Evolutionary conservation across 2,888 invertebrate genomes (phyloP).

Genomic region (Chironomus tentans): DNA sequence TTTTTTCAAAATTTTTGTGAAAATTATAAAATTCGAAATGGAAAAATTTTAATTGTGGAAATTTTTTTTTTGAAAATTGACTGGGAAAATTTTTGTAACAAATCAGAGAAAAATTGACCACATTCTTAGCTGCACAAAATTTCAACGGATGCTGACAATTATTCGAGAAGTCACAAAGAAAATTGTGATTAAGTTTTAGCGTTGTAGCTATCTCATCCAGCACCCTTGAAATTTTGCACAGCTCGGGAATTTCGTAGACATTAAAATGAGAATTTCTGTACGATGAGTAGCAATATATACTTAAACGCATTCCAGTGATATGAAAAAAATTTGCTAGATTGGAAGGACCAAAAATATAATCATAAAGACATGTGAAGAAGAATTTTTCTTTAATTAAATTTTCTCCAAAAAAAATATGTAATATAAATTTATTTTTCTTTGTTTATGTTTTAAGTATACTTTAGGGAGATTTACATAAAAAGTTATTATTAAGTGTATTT

Average conservation of each 20-base stretch:
- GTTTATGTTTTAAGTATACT: conserved; percentile 3
- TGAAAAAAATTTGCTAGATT: background rate
- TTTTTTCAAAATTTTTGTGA: background rate
- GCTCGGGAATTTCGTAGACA: background rate
- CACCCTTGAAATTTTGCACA: too few species aligned
- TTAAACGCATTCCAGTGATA: background rate
- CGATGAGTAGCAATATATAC: background rate
- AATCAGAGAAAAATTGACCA: too few species aligned
- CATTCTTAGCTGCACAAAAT: too few species aligned
- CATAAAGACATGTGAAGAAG: too few species aligned
- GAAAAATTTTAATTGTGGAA: too few species aligned
- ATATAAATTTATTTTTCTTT: background rate
- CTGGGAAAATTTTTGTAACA: too few species aligned
- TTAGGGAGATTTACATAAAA: background rate
- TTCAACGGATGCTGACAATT: too few species aligned
- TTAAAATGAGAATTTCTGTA: background rate
- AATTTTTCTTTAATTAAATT: too few species aligned
- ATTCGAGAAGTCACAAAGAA: too few species aligned
- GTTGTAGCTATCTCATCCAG: too few species aligned
- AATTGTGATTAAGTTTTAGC: too few species aligned
- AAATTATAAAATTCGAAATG: background rate
- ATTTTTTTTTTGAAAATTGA: too few species aligned
- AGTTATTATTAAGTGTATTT: conserved; percentile 10
- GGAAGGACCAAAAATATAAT: background rate
- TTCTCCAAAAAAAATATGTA: background rate